phyloP scores from a whole-genome alignment of 2,888 invertebrate species.

The Dynastes grantii region DNA sequence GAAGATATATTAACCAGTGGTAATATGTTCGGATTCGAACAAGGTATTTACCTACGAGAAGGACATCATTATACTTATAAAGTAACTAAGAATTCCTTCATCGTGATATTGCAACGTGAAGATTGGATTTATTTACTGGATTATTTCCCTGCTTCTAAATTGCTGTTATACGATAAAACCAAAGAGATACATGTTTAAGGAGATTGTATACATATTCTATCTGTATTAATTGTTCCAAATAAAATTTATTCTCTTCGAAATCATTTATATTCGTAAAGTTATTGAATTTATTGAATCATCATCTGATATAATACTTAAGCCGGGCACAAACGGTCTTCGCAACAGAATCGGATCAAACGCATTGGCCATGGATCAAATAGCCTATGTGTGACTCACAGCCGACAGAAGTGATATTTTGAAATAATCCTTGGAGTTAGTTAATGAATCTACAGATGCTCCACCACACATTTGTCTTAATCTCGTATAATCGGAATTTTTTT shows the following conservation, averaged over 20 bases:
- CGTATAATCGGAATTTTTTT: too few relatives aligned
- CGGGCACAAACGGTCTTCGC: too few relatives aligned
- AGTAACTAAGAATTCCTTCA: slow-evolving; percentile 52
- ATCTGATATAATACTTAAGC: too few relatives aligned
- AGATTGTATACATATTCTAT: background rate
- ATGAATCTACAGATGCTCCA: too few relatives aligned
- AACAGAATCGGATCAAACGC: too few relatives aligned
- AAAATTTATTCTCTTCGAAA: background rate
- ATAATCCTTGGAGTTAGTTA: too few relatives aligned
- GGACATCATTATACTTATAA: slow-evolving; percentile 59
- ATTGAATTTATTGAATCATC: too few relatives aligned
- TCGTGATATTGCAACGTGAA: slow-evolving; percentile 44
- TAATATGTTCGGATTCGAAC: slow-evolving; percentile 57
- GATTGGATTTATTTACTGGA: slow-evolving; percentile 48
- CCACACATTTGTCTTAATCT: too few relatives aligned
- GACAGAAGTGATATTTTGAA: too few relatives aligned
- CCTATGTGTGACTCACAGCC: too few relatives aligned
- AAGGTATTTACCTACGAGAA: slow-evolving; percentile 54
- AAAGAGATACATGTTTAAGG: slow-evolving; percentile 20
- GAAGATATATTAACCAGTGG: slow-evolving; percentile 51
- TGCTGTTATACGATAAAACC: slow-evolving; percentile 39
- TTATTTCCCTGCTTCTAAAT: slow-evolving; percentile 47
- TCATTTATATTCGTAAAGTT: too few relatives aligned
- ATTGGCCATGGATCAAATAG: too few relatives aligned
- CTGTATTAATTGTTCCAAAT: background rate